These are phyloP conservation scores for Gila robusta DNA, from an alignment of 2,797 vertebrate genomes.

Conservation along the genomic window DNA sequence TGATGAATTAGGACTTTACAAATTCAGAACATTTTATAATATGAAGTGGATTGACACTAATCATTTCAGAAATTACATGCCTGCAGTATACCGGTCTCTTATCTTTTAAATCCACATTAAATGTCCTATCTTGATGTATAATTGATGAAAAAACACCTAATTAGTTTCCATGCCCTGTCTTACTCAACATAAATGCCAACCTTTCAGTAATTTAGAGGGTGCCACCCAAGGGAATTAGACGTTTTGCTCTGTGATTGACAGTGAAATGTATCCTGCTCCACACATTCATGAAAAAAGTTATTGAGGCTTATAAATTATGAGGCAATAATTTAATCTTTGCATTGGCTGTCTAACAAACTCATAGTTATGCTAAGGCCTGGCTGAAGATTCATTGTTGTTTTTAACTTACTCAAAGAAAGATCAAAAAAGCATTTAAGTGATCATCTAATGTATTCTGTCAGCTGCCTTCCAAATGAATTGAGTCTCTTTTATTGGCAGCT, in stretches of 20 bases:
- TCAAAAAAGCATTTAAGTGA: slow-evolving; percentile 14
- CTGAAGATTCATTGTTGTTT: neutral
- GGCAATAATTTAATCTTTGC: slow-evolving; percentile 8
- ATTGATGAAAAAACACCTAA: slow-evolving; percentile 59
- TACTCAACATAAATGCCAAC: slow-evolving; percentile 43
- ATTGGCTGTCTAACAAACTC: slow-evolving; percentile 12
- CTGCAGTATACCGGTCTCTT: slow-evolving; percentile 28
- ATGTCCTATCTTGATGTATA: slow-evolving; percentile 53
- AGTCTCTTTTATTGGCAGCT: slow-evolving; percentile 9
- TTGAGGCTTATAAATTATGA: too few relatives aligned
- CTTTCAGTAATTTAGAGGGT: slow-evolving; percentile 31
- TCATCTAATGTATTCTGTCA: neutral
- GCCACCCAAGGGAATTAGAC: slow-evolving; percentile 10
- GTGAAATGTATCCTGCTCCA: neutral
- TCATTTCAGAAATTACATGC: neutral
- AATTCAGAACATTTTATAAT: slow-evolving; percentile 23
- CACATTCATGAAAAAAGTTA: slow-evolving; percentile 5
- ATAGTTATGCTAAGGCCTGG: neutral
- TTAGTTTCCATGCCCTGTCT: slow-evolving; percentile 53
- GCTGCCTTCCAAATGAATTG: neutral
- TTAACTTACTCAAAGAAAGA: slow-evolving; percentile 1
- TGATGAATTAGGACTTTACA: slow-evolving; percentile 20
- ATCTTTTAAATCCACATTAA: slow-evolving; percentile 53
- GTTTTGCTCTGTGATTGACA: slow-evolving; percentile 35
- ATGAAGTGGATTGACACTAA: slow-evolving; percentile 10